phyloP scores from a whole-genome alignment of 2,797 vertebrate genomes.

The Danio tinwini region DNA sequence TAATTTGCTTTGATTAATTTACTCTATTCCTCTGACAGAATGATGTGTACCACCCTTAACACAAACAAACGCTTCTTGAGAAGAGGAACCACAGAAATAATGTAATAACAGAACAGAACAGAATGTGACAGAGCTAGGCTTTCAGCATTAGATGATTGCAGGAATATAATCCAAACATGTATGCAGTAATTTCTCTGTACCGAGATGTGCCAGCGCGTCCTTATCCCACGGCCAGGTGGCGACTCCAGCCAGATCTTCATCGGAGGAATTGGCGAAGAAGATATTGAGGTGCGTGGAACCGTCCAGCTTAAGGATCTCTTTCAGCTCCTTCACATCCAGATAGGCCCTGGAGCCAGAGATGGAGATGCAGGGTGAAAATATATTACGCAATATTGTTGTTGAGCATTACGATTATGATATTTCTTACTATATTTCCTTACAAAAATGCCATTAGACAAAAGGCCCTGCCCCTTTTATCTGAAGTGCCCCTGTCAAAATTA shows the following conservation, averaged over 20 bases:
- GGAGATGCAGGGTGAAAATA: constrained; percentile 1
- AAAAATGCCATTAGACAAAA: no score
- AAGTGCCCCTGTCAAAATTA: no score
- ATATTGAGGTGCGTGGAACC: constrained; percentile 97
- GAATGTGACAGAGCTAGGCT: background rate
- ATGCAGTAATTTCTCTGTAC: constrained; percentile 70
- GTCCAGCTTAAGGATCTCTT: constrained; percentile 91
- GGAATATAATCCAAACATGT: constrained; percentile 5
- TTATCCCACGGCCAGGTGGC: constrained; percentile 99
- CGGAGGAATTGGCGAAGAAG: constrained; percentile 98
- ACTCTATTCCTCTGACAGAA: constrained; percentile 14
- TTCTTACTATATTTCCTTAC: no score
- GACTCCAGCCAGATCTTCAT: constrained; percentile 95
- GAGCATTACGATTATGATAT: no score
- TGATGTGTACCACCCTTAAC: background rate
- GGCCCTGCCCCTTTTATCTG: no score
- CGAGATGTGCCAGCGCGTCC: constrained; percentile 95
- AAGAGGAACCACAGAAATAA: background rate
- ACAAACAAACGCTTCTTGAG: background rate
- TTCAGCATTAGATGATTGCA: constrained; percentile 7
- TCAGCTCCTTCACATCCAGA: constrained; percentile 96
- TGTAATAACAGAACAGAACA: constrained; percentile 11
- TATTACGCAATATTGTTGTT: no score
- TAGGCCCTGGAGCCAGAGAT: constrained; percentile 85
- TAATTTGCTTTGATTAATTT: constrained; percentile 8